phyloP scores from a whole-genome alignment of 2,888 invertebrate genomes.

The Reticulitermes lucifugus region DNA sequence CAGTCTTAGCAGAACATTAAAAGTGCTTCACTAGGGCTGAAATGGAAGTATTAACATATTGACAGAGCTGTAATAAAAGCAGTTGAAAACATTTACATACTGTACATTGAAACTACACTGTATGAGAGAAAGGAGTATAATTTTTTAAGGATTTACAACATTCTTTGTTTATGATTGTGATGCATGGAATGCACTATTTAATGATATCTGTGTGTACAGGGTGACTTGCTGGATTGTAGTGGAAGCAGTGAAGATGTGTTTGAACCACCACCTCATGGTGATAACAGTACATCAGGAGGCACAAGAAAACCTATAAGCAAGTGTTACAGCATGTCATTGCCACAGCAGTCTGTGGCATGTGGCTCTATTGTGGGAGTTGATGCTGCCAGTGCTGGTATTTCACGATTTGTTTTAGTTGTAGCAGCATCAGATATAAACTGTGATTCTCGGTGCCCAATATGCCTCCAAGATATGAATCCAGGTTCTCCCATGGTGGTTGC shows the following conservation, averaged over 20 bases:
- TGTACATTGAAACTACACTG: too few relatives aligned
- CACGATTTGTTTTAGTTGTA: constrained; percentile 76
- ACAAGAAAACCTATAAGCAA: constrained; percentile 15
- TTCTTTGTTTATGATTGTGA: neutral
- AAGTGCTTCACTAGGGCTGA: too few relatives aligned
- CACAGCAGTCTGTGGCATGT: neutral
- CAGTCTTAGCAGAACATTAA: too few relatives aligned
- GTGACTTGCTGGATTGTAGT: constrained; percentile 77
- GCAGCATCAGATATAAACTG: constrained; percentile 69
- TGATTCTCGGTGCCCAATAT: constrained; percentile 73
- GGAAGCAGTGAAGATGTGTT: constrained; percentile 80
- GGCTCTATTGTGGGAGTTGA: constrained; percentile 64
- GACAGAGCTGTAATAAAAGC: too few relatives aligned
- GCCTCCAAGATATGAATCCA: constrained; percentile 70
- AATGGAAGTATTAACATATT: too few relatives aligned
- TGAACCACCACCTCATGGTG: constrained; percentile 59
- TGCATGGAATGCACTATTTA: neutral
- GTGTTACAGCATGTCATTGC: neutral
- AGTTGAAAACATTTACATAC: too few relatives aligned
- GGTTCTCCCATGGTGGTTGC: constrained; percentile 70
- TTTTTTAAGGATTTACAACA: too few relatives aligned
- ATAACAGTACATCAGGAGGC: neutral
- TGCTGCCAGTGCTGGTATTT: constrained; percentile 72
- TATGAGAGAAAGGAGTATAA: too few relatives aligned
- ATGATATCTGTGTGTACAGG: constrained; percentile 27